Percentiles rank a stretch among this genome's conserved stretches.
Conservation (phyloP, 1,140 invertebrate species). For the Microplitis mediator region DNA sequence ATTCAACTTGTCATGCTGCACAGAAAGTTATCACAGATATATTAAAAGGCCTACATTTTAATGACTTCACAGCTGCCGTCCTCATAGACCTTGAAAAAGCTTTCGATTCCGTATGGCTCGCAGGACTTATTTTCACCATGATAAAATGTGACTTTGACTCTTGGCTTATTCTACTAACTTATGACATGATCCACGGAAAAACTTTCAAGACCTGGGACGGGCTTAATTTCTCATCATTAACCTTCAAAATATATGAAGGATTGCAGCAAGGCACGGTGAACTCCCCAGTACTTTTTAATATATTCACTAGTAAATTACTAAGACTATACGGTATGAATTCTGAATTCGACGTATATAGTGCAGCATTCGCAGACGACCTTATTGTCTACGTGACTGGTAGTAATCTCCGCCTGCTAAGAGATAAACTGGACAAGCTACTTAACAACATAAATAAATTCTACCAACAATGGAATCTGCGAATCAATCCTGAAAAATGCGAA, state of each 20-base stretch:
- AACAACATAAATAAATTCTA: slow-evolving; percentile 22
- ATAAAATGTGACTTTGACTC: slow-evolving; percentile 16
- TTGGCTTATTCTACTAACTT: slow-evolving; percentile 3
- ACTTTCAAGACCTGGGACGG: slow-evolving; percentile 1
- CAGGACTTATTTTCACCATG: slow-evolving; percentile 36
- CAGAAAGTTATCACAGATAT: slow-evolving; percentile 22
- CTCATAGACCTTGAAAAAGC: slow-evolving; percentile 24
- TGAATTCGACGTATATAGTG: not conserved
- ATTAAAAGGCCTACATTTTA: not conserved
- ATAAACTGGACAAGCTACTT: slow-evolving; percentile 14
- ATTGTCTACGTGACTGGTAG: slow-evolving; percentile 18
- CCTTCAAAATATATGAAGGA: slow-evolving; percentile 15
- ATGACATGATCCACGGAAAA: slow-evolving; percentile 7
- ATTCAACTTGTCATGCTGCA: slow-evolving; percentile 20
- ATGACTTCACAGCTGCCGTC: slow-evolving; percentile 8
- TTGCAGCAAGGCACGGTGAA: slow-evolving; percentile 26
- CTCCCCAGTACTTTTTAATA: slow-evolving; percentile 29
- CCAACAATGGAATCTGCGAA: slow-evolving; percentile 20
- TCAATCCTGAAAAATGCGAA: slow-evolving; percentile 29
- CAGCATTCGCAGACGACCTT: slow-evolving; percentile 22
- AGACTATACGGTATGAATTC: slow-evolving; percentile 5
- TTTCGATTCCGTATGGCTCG: slow-evolving; percentile 30
- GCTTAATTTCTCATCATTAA: not conserved
- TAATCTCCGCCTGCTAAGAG: not conserved
- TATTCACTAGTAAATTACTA: slow-evolving; percentile 24